phyloP scores from a whole-genome alignment of 2,797 vertebrate species.

The Karalla daura region DNA sequence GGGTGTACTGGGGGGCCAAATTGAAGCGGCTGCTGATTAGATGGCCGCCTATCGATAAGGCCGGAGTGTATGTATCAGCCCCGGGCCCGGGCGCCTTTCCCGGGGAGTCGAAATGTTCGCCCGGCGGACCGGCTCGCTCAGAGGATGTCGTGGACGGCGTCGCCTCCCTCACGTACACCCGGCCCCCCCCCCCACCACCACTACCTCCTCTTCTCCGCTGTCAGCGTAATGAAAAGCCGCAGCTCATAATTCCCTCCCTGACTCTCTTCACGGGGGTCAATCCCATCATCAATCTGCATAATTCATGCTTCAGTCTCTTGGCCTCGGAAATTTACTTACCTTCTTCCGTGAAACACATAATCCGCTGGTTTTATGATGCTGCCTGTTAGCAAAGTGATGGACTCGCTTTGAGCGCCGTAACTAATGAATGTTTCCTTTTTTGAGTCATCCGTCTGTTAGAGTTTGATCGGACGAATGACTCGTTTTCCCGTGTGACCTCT shows the following conservation, averaged over 20 bases:
- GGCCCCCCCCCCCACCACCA: not conserved
- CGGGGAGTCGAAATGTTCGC: slow-evolving; percentile 34
- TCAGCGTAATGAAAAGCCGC: slow-evolving; percentile 19
- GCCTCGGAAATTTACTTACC: not conserved
- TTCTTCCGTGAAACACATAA: not conserved
- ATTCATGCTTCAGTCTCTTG: not conserved
- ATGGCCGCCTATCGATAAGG: slow-evolving; percentile 71
- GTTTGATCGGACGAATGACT: not conserved
- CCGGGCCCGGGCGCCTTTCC: slow-evolving; percentile 20
- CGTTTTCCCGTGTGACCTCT: not conserved
- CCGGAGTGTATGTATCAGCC: slow-evolving; percentile 56
- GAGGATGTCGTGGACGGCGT: slow-evolving; percentile 1
- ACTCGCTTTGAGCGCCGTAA: not conserved
- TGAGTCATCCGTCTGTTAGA: not conserved
- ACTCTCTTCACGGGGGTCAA: slow-evolving; percentile 18
- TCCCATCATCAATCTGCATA: slow-evolving; percentile 13
- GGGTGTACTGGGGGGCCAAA: slow-evolving; percentile 71
- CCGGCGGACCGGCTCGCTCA: slow-evolving; percentile 24
- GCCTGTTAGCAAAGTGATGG: not conserved
- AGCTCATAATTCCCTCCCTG: slow-evolving; percentile 22
- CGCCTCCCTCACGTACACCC: not conserved
- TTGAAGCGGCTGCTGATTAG: slow-evolving; percentile 74
- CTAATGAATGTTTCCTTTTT: not conserved
- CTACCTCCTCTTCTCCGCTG: not conserved
- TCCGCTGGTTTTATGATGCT: not conserved